phyloP scores from a whole-genome alignment of 92 coral and sea anemone genomes.

The Parazoanthus swiftii region DNA sequence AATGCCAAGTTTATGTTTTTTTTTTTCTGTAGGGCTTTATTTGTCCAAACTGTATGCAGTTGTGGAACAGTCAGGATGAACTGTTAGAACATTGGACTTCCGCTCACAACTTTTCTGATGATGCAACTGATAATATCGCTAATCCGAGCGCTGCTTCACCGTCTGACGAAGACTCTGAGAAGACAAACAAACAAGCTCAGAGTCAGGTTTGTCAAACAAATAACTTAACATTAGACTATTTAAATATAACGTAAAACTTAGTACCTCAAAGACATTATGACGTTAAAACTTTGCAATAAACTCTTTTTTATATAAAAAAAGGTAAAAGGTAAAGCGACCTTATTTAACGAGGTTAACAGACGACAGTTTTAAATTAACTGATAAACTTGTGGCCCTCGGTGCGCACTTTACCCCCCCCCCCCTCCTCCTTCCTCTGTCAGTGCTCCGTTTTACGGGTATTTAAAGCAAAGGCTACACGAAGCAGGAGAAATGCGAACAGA shows the following conservation, averaged over 20 bases:
- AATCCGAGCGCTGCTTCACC: not conserved
- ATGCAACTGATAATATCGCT: not conserved
- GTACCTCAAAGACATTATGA: too few relatives aligned
- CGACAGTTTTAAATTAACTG: too few relatives aligned
- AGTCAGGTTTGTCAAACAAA: constrained; percentile 25
- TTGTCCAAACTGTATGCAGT: constrained; percentile 93
- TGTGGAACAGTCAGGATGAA: constrained; percentile 89
- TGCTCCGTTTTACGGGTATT: too few relatives aligned
- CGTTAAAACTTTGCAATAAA: too few relatives aligned
- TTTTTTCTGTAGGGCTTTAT: constrained; percentile 81
- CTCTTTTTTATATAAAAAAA: too few relatives aligned
- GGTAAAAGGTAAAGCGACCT: too few relatives aligned
- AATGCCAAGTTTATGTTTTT: not conserved
- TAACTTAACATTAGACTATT: not conserved
- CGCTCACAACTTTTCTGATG: constrained; percentile 56
- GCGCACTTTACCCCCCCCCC: too few relatives aligned
- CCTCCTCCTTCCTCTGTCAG: too few relatives aligned
- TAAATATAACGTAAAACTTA: not conserved
- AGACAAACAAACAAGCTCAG: constrained; percentile 28
- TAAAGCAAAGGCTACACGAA: too few relatives aligned
- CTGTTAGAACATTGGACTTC: constrained; percentile 81
- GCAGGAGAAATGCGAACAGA: too few relatives aligned
- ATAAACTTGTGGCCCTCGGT: too few relatives aligned
- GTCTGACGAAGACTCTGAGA: constrained; percentile 13
- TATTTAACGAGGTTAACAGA: too few relatives aligned